These are phyloP conservation scores for Verasper variegatus DNA, from an alignment of 2,113 vertebrate genomes.

Conservation along the genomic window DNA sequence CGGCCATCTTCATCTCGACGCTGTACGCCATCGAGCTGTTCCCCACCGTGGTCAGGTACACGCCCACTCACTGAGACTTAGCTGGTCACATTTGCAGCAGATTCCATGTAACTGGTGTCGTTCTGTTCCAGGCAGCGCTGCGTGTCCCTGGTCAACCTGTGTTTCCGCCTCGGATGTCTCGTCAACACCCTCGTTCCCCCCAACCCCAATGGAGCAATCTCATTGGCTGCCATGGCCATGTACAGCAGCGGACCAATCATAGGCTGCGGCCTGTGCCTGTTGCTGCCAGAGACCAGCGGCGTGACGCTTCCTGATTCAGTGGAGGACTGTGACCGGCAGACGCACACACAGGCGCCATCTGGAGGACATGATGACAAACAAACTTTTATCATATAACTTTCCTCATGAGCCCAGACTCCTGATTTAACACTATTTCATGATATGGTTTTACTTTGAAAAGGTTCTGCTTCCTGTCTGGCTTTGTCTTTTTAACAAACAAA, in stretches of 20 bases:
- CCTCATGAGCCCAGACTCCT: too few relatives aligned
- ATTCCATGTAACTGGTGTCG: not conserved
- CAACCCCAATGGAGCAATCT: conserved; percentile 56
- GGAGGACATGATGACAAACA: conserved; percentile 50
- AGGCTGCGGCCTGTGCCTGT: conserved; percentile 70
- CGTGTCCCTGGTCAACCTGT: conserved; percentile 73
- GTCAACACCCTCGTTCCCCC: conserved; percentile 66
- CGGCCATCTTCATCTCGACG: conserved; percentile 65
- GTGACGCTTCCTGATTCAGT: conserved; percentile 75
- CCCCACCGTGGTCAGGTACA: conserved; percentile 80
- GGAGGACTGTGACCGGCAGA: conserved; percentile 76
- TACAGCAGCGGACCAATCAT: conserved; percentile 79
- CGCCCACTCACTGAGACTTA: not conserved
- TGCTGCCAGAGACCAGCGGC: conserved; percentile 81
- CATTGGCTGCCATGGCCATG: conserved; percentile 76
- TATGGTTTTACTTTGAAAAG: too few relatives aligned
- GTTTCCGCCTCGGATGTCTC: conserved; percentile 73
- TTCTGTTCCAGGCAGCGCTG: conserved; percentile 74
- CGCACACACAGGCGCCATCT: not conserved
- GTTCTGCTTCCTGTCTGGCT: too few relatives aligned
- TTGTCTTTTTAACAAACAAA: too few relatives aligned
- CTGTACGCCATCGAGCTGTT: conserved; percentile 83
- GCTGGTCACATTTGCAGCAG: not conserved
- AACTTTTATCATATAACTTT: not conserved
- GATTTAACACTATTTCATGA: too few relatives aligned